A percentile compares a stretch with the other conserved stretches of the same genome.
Evolutionary conservation across 2,797 vertebrate genomes (phyloP).

Genomic region (Sebastes nivosus): DNA sequence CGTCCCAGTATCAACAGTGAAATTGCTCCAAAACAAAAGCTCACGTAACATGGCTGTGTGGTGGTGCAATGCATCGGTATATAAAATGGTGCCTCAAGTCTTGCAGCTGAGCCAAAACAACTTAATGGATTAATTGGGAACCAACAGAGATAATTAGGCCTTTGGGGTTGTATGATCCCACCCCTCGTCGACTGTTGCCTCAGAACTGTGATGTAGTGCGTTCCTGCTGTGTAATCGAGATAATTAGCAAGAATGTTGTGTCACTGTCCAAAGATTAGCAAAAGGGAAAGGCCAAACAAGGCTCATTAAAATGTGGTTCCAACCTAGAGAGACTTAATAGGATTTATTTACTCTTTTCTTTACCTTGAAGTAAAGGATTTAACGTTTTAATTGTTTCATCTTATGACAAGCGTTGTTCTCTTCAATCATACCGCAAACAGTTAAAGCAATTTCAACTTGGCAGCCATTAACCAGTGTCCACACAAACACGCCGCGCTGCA

Average conservation of each 20-base stretch:
- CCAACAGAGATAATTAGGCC: conserved; percentile 97
- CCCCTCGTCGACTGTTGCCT: conserved; percentile 90
- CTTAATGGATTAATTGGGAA: conserved; percentile 97
- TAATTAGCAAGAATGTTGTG: conserved; percentile 86
- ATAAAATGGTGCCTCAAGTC: conserved; percentile 82
- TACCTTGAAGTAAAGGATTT: neutral
- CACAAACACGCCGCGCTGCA: conserved; percentile 4
- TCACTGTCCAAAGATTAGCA: conserved; percentile 88
- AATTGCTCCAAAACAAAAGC: conserved; percentile 40
- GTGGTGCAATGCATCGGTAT: conserved; percentile 71
- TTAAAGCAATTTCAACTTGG: conserved; percentile 34
- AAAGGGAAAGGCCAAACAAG: conserved; percentile 83
- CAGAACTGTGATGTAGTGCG: conserved; percentile 81
- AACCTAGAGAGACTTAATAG: conserved; percentile 50
- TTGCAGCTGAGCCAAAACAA: conserved; percentile 92
- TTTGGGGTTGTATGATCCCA: conserved; percentile 94
- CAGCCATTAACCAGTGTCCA: conserved; percentile 21
- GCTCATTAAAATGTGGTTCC: conserved; percentile 73
- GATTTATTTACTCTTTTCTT: conserved; percentile 46
- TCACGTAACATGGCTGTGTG: conserved; percentile 59
- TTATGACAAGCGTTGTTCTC: conserved; percentile 18
- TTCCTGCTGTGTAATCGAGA: conserved; percentile 91
- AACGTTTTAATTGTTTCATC: conserved; percentile 27
- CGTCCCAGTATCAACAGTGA: conserved; percentile 4
- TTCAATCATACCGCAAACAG: neutral